Base-by-base conservation (phyloP, 2,113 vertebrate genomes). In the Leptodactylus fuscus region DNA sequence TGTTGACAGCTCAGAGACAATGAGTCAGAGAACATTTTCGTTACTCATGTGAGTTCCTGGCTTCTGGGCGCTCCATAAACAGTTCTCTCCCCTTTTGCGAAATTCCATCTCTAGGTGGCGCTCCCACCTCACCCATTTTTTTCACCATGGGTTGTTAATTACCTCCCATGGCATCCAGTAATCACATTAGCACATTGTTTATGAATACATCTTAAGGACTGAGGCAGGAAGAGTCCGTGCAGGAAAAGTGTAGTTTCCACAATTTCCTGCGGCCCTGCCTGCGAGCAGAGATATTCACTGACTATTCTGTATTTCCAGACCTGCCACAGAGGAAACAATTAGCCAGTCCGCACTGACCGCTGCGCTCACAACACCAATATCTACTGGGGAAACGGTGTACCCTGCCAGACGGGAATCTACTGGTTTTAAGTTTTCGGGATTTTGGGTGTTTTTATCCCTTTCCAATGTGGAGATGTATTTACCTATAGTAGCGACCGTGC, bases 201-300 rank as follows among this genome's bases (percentile, higher is more conserved):
- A 20, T 34, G 62, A 67, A 67, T 4, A 67, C 62, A 74, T 83
- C 81, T 83, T 83, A 74, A 83, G 48, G 81, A 83, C 51, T 34
- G 36, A 44, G 22, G 67, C 81, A 83, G 81, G 81, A 83, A 83
- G 49, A 55, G 69, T 24, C 49, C 22, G 12, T 10, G 38, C 81
- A 83, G 81, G 81, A 83, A 83, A 58, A 71, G 81, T 74, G 81
- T 83, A 51, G 73, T 58, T 83, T 82, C 81, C 81, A n/a, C 81
- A 48, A 15, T 67, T 82, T 83, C 81, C 81, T 83, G 62, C 32
- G 81, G 36, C 22, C 38, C n/a, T 34, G 48, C 65, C 81, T 83
- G 81, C n/a, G 32, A 38, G 48, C 51, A 44, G 48, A 74, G 81
- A 83, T 83, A 83, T 83, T 74, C 44, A 5, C 8, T 10, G 22